Conservation (phyloP, 2,797 vertebrate genomes). For the Labroides dimidiatus region DNA sequence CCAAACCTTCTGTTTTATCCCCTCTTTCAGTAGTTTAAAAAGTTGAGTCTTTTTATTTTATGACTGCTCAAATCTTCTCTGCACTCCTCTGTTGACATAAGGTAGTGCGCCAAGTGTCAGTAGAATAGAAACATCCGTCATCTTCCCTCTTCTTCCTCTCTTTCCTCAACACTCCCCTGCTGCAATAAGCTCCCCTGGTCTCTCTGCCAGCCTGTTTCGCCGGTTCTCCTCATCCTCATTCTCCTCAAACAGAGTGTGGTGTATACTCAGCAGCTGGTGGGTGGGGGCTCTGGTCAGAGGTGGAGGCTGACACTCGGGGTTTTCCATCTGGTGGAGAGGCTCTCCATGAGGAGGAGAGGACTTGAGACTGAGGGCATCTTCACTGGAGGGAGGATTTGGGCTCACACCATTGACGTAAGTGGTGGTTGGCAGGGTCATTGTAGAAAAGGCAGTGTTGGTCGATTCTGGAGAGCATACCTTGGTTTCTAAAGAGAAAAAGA, state of each 20-base stretch:
- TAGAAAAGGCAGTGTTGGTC: conserved; percentile 79
- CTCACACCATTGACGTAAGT: conserved; percentile 83
- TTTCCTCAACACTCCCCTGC: conserved; percentile 85
- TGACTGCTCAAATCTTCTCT: conserved; percentile 6
- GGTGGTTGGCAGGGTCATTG: conserved; percentile 76
- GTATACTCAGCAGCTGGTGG: conserved; percentile 84
- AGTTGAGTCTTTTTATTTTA: conserved; percentile 1
- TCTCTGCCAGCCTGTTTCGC: conserved; percentile 78
- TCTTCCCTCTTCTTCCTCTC: conserved; percentile 1
- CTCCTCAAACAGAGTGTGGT: conserved; percentile 83
- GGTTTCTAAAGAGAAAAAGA: conserved; percentile 71
- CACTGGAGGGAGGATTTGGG: conserved; percentile 79
- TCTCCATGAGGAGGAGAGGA: conserved; percentile 68
- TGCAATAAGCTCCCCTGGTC: conserved; percentile 84
- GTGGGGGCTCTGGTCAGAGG: conserved; percentile 77
- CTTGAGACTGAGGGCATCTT: conserved; percentile 80
- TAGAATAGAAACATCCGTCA: conserved; percentile 18
- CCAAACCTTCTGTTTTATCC: conserved; percentile 21
- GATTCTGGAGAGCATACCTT: conserved; percentile 79
- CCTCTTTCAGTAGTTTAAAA: conserved; percentile 17
- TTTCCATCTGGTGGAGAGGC: conserved; percentile 62
- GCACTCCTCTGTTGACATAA: conserved; percentile 40
- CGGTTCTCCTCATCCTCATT: conserved; percentile 79
- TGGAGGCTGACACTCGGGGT: conserved; percentile 67
- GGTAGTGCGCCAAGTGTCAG: conserved; percentile 40